phyloP scores from a whole-genome alignment of 1,140 invertebrate genomes.

The Hestina assimilis region DNA sequence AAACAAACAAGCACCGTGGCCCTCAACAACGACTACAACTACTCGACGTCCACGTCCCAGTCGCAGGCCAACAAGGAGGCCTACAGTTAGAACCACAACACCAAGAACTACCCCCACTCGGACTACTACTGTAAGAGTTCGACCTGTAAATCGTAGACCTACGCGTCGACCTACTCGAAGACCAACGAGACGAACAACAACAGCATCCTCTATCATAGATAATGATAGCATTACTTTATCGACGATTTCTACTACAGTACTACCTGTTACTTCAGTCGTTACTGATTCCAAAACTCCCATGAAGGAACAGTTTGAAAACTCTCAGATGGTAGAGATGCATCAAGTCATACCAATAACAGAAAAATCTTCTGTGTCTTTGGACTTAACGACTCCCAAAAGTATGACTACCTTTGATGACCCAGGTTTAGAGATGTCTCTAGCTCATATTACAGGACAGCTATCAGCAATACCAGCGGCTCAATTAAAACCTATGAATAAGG shows the following conservation, averaged over 20 bases:
- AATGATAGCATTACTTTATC: constrained; percentile 33
- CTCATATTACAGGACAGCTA: constrained; percentile 74
- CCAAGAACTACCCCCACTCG: constrained; percentile 37
- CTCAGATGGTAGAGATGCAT: constrained; percentile 15
- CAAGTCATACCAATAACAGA: constrained; percentile 36
- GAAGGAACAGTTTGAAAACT: constrained; percentile 14
- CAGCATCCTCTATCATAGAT: constrained; percentile 19
- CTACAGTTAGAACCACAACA: constrained; percentile 52
- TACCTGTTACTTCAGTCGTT: constrained; percentile 7
- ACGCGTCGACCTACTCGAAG: constrained; percentile 53
- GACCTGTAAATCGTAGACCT: constrained; percentile 49
- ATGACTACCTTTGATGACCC: constrained; percentile 67
- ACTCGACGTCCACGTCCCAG: constrained; percentile 48
- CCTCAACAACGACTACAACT: constrained; percentile 49
- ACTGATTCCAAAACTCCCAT: constrained; percentile 17
- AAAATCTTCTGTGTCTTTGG: constrained; percentile 33
- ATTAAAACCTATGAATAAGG: constrained; percentile 50
- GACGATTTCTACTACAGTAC: constrained; percentile 31
- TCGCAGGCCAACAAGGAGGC: constrained; percentile 49
- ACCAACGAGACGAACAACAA: constrained; percentile 44
- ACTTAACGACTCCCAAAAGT: constrained; percentile 48
- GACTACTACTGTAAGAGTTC: constrained; percentile 54
- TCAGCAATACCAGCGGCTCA: constrained; percentile 68
- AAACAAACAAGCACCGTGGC: constrained; percentile 58
- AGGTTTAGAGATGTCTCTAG: constrained; percentile 72